Evolutionary conservation across 2,113 vertebrate genomes (phyloP).

Genomic region (Chaetorhynchus papuensis): DNA sequence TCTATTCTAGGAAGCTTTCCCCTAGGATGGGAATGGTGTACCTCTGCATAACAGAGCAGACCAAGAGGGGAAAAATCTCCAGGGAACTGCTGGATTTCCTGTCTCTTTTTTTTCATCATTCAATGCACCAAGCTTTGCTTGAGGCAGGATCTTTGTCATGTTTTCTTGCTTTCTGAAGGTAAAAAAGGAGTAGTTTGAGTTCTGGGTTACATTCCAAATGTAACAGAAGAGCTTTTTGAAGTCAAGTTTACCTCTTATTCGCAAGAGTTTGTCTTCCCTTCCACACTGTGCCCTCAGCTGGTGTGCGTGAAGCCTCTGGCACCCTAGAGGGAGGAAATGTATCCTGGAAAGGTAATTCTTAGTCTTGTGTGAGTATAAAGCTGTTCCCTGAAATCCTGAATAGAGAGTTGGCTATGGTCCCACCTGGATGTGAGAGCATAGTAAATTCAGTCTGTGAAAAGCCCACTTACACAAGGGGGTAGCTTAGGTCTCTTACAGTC

Average conservation of each 20-base stretch:
- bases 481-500: neutral
- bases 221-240: neutral
- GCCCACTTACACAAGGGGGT: neutral
- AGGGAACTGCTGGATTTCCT: neutral
- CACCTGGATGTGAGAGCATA: neutral
- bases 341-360: conserved; percentile 3
- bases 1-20: neutral
- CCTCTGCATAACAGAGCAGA: neutral
- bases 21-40: neutral
- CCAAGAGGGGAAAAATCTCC: neutral
- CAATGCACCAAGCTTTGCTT: neutral
- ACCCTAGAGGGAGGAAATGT: neutral
- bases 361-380: neutral
- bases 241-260: neutral
- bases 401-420: neutral
- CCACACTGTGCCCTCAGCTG: neutral
- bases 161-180: neutral
- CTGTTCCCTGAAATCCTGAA: neutral
- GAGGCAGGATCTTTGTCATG: neutral
- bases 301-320: neutral
- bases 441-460: conserved; percentile 21
- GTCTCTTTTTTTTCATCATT: neutral
- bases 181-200: neutral
- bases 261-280: neutral
- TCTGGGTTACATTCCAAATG: neutral